Conservation (phyloP, 2,113 vertebrate species). For the Cynopterus brachyotis region DNA sequence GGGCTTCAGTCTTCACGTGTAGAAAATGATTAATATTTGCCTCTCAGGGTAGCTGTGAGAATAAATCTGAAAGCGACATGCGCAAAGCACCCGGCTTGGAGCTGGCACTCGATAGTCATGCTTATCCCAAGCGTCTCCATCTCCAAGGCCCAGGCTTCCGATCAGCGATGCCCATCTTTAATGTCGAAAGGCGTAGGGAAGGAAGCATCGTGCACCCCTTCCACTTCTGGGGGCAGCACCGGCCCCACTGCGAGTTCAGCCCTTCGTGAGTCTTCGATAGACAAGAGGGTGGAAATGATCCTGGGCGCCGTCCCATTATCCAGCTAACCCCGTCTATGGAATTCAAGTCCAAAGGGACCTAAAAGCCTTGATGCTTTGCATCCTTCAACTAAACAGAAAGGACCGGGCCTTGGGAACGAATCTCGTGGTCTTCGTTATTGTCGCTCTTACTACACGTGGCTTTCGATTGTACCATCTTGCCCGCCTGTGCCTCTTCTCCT, state of each 20-base stretch:
- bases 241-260: too few species aligned
- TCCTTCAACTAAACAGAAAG: not conserved
- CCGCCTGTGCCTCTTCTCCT: too few species aligned
- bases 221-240: not conserved
- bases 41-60: not conserved
- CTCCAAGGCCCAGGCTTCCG: not conserved
- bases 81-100: accelerated
- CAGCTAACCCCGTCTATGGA: not conserved
- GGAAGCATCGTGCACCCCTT: accelerated
- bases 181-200: accelerated
- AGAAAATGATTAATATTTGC: not conserved
- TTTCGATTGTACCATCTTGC: accelerated
- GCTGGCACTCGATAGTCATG: accelerated
- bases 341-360: not conserved
- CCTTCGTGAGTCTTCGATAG: accelerated
- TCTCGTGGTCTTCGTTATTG: not conserved
- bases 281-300: not conserved
- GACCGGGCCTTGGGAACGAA: not conserved
- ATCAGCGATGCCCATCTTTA: accelerated
- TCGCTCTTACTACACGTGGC: not conserved
- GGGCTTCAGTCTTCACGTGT: not conserved
- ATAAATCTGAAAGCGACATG: accelerated
- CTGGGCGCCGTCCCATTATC: accelerated
- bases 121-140: accelerated
- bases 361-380: not conserved